These are phyloP conservation scores for Brachypodius melanocephalos DNA, from an alignment of 2,113 vertebrate species.

Conservation along the genomic window DNA sequence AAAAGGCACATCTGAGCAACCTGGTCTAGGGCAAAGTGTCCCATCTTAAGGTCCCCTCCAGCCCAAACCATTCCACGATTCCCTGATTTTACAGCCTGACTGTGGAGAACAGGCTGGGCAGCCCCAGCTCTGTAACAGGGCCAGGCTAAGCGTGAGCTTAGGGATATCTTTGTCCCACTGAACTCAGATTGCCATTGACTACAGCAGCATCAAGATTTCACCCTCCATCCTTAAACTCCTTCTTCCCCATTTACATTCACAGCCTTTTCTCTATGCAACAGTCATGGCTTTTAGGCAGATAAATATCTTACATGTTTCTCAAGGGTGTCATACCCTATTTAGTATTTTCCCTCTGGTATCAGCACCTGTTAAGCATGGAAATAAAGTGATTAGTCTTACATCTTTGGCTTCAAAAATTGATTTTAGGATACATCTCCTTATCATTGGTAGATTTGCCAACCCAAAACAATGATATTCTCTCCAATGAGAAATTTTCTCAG, in stretches of 20 bases:
- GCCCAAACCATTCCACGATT: background rate
- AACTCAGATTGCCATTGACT: background rate
- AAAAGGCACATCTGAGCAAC: background rate
- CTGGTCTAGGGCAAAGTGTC: background rate
- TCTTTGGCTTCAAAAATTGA: conserved; percentile 46
- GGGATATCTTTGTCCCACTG: background rate
- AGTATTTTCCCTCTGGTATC: conserved; percentile 48
- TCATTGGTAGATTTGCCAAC: background rate
- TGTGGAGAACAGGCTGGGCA: background rate
- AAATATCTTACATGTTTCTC: conserved; percentile 58
- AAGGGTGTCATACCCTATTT: conserved; percentile 31
- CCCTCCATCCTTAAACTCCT: background rate
- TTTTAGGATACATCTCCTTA: conserved; percentile 28
- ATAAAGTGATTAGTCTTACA: conserved; percentile 60
- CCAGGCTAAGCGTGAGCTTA: background rate
- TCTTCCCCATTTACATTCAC: conserved; percentile 22
- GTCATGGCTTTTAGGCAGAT: conserved; percentile 54
- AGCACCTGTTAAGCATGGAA: conserved; percentile 52
- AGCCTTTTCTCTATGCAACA: conserved; percentile 1
- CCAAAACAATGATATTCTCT: background rate
- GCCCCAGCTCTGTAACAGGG: background rate
- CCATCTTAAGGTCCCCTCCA: background rate
- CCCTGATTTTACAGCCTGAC: background rate
- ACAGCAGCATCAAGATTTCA: background rate
- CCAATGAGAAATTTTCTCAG: background rate